Conservation (phyloP, 2,888 invertebrate species). For the Phortica okadai region DNA sequence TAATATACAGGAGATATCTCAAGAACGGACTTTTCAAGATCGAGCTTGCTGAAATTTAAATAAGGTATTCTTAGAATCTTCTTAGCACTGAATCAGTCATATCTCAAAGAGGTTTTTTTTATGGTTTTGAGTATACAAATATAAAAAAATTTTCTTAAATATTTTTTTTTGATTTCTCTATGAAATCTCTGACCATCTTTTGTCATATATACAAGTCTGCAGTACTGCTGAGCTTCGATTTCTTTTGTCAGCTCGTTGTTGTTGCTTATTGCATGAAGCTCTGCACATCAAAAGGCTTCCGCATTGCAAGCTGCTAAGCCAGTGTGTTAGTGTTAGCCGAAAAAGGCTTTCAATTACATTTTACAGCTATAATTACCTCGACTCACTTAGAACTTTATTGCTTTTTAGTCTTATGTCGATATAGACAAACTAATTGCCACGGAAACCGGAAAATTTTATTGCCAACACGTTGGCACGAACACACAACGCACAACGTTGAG, state of each 20-base stretch:
- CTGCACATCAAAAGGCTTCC: slow-evolving; percentile 13
- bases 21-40: too few species aligned
- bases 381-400: slow-evolving; percentile 13
- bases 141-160: too few species aligned
- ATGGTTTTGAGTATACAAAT: too few species aligned
- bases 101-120: too few species aligned
- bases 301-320: neutral
- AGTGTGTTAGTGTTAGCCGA: neutral
- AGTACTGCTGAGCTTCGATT: too few species aligned
- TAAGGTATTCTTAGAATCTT: too few species aligned
- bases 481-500: neutral
- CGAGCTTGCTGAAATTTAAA: too few species aligned
- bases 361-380: slow-evolving; percentile 23
- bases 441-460: slow-evolving; percentile 32
- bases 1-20: too few species aligned
- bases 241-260: neutral
- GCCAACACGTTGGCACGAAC: slow-evolving; percentile 25
- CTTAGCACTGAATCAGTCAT: too few species aligned
- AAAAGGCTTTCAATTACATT: slow-evolving; percentile 19
- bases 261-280: neutral
- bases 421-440: slow-evolving; percentile 27
- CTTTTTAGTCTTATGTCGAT: neutral
- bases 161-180: too few species aligned
- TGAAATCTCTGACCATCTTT: too few species aligned
- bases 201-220: too few species aligned